Percentiles rank a stretch among this genome's conserved stretches.
Evolutionary conservation across 2,888 invertebrate species (phyloP).

Genomic region (Balanococcus diminutus): DNA sequence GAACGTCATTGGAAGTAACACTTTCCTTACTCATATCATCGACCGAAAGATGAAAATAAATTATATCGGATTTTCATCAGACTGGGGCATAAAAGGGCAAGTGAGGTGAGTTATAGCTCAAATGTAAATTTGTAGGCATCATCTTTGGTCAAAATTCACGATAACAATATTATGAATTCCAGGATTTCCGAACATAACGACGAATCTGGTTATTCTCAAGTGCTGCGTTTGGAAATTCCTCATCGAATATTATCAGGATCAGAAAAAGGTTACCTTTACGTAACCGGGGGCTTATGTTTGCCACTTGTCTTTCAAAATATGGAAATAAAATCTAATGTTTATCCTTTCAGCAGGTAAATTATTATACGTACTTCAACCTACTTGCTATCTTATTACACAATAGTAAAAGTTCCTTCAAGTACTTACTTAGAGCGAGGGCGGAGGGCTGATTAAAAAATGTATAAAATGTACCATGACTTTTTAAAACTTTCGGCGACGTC

Average conservation of each 20-base stretch:
- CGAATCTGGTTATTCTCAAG: conserved; percentile 73
- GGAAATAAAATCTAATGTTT: background rate
- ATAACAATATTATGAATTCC: conserved; percentile 57
- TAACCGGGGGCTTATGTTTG: conserved; percentile 70
- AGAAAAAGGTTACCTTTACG: conserved; percentile 68
- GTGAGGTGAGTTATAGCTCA: conserved; percentile 65
- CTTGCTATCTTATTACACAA: no score
- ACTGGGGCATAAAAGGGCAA: conserved; percentile 70
- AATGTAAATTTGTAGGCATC: conserved; percentile 15
- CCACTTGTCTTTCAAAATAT: conserved; percentile 60
- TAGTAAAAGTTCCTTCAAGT: no score
- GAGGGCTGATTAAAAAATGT: no score
- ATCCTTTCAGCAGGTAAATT: conserved; percentile 35
- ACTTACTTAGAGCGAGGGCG: no score
- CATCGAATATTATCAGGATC: conserved; percentile 71
- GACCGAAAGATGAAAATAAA: conserved; percentile 68
- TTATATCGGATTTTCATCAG: conserved; percentile 70
- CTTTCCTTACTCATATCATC: conserved; percentile 69
- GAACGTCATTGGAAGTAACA: conserved; percentile 65
- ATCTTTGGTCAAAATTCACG: background rate
- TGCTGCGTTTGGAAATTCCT: conserved; percentile 70
- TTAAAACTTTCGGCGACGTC: no score
- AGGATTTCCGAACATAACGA: conserved; percentile 76
- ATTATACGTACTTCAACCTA: background rate
- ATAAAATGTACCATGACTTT: no score